A percentile compares a stretch with the other conserved stretches of the same genome.
Evolutionary conservation across 2,113 vertebrate genomes (phyloP).

Genomic region (Condylura cristata): DNA sequence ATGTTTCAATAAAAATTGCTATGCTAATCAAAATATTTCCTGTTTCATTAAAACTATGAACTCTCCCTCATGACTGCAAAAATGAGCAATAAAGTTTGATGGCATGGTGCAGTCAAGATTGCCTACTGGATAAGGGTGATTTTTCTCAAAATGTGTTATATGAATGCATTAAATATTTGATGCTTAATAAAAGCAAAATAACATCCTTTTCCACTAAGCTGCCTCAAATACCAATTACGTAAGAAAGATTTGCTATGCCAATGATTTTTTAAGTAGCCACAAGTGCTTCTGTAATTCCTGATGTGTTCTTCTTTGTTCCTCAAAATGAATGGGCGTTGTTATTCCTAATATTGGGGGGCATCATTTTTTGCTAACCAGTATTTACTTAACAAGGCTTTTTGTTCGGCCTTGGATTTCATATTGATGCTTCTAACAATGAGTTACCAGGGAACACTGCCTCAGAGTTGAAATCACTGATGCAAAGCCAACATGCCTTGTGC

Average conservation of each 20-base stretch:
- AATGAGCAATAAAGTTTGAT: conserved; percentile 72
- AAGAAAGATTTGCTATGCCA: conserved; percentile 74
- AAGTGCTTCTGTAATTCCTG: conserved; percentile 72
- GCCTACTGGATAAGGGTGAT: conserved; percentile 60
- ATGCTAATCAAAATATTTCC: conserved; percentile 71
- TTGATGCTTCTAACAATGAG: neutral
- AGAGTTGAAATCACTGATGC: neutral
- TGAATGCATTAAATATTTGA: conserved; percentile 76
- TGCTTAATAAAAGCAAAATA: conserved; percentile 78
- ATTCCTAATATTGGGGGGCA: conserved; percentile 25
- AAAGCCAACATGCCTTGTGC: neutral
- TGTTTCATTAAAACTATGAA: conserved; percentile 70
- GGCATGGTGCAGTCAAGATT: conserved; percentile 44
- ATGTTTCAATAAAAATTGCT: conserved; percentile 65
- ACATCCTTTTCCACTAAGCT: conserved; percentile 62
- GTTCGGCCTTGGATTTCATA: conserved; percentile 21
- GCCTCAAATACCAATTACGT: conserved; percentile 74
- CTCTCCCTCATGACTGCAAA: conserved; percentile 53
- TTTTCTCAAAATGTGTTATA: conserved; percentile 74
- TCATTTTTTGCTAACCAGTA: conserved; percentile 49
- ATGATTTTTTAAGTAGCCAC: conserved; percentile 74
- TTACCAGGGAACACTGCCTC: neutral
- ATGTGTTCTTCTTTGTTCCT: conserved; percentile 62
- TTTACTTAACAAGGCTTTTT: conserved; percentile 51
- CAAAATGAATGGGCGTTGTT: conserved; percentile 45